phyloP scores from a whole-genome alignment of 2,113 vertebrate species.

The Maccullochella peelii region DNA sequence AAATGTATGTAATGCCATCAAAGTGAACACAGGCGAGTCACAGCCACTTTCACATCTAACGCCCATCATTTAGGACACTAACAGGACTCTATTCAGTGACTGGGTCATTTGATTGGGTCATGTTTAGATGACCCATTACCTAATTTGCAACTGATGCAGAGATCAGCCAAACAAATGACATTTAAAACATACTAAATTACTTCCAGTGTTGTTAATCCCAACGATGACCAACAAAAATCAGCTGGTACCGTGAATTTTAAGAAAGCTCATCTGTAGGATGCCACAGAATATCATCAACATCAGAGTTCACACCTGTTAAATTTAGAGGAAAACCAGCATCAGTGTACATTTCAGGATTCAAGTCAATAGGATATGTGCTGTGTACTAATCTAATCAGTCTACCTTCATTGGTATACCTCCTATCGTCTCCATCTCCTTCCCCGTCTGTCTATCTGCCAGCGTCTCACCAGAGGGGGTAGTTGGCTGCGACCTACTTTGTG shows the following conservation, averaged over 20 bases:
- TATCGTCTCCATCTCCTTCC: conserved; percentile 37
- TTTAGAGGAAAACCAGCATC: background rate
- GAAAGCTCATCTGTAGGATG: background rate
- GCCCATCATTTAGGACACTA: conserved; percentile 4
- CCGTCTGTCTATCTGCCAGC: conserved; percentile 44
- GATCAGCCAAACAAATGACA: background rate
- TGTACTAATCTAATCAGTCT: conserved; percentile 1
- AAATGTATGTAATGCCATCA: conserved; percentile 5
- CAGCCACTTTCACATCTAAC: background rate
- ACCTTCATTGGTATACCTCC: background rate
- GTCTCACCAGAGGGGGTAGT: conserved; percentile 60
- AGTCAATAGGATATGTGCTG: background rate
- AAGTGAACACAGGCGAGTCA: background rate
- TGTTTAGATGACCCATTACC: conserved; percentile 12
- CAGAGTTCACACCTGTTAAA: too few relatives aligned
- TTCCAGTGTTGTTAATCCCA: background rate
- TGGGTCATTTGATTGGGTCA: background rate
- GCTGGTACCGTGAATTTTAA: background rate
- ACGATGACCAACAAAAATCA: background rate
- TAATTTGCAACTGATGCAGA: background rate
- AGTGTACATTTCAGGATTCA: background rate
- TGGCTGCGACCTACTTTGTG: conserved; percentile 76
- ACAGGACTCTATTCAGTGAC: background rate
- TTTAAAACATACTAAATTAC: background rate
- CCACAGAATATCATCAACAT: background rate